A percentile compares a stretch with the other conserved stretches of the same genome.
Conservation (phyloP, 2,888 invertebrate genomes). For the Hesperia comma region DNA sequence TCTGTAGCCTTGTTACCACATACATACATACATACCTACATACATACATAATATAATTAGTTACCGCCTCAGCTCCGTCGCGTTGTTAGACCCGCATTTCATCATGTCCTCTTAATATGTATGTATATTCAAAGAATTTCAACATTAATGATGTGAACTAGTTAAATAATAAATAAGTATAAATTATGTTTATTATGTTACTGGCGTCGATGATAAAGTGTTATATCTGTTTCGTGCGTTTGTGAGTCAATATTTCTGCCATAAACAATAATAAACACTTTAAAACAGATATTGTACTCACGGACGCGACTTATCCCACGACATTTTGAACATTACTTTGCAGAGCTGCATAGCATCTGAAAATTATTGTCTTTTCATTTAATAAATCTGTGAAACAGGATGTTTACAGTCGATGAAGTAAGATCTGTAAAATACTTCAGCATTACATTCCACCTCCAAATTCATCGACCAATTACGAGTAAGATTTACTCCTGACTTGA, state of each 20-base stretch:
- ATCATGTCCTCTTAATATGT: neutral
- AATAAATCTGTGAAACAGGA: too few species aligned
- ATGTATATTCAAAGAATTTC: conserved; percentile 3
- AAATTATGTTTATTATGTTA: neutral
- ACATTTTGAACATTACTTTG: neutral
- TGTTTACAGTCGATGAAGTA: too few species aligned
- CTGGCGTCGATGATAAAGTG: too few species aligned
- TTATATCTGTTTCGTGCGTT: neutral
- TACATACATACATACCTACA: neutral
- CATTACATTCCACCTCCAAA: too few species aligned
- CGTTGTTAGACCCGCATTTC: neutral
- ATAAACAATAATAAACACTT: neutral
- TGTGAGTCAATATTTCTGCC: neutral
- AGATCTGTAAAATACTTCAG: too few species aligned
- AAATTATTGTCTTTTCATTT: too few species aligned
- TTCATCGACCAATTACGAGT: too few species aligned
- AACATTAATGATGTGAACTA: neutral
- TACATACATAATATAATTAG: neutral
- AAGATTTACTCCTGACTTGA: too few species aligned
- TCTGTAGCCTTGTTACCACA: neutral
- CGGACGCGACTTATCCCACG: neutral
- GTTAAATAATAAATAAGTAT: neutral
- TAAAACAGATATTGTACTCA: too few species aligned
- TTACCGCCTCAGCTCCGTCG: too few species aligned
- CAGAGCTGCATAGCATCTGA: too few species aligned